Base-by-base conservation (phyloP, 2,113 vertebrate genomes). In the Macquaria ambigua region DNA sequence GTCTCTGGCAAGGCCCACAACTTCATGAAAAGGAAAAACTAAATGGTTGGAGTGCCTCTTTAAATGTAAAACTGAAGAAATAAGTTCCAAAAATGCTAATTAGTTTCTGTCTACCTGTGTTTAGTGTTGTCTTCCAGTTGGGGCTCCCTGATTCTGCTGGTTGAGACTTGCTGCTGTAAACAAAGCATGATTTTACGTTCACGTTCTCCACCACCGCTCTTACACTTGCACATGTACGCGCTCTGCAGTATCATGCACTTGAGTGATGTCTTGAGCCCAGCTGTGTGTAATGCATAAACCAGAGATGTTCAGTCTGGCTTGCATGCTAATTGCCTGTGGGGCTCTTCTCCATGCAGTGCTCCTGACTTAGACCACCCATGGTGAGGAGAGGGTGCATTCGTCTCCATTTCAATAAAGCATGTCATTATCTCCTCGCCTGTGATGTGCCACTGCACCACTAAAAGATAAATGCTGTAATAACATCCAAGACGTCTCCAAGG, bases 361-460 rank as follows among this genome's bases (percentile, higher is more conserved):
- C 66, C 90, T 52, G 73, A 86, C 82, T 34, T 8, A 63, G 94
- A 95, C 94, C 94, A 95, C 94, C 94, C 94, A 94, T 75, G n/a
- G 83, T 83, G 90, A 89, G 88, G 79, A 89, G 83, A 87, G 82
- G 76, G 83, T 83, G 80, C 79, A 92, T 89, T 92, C 48, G 81
- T 91, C 89, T 93, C 83, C 46, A 70, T 92, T 92, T 92, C 90
- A 94, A 90, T 92, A 90, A 92, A 92, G 82, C 89, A 55, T 95
- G 90, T 94, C 86, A 95, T 95, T 94, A 93, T 93, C 89, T 92
- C 73, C 69, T 88, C 46, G 81, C 77, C 84, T 90, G 79, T 91
- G 85, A 93, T 88, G 89, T 92, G 90, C 90, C 86, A 81, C 77
- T 64, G 66, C 87, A 80, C 78, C 63, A 85, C 85, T 81, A 89